A percentile compares a stretch with the other conserved stretches of the same genome.
These are phyloP conservation scores for Carcinoscorpius rotundicauda DNA, from an alignment of 1,140 invertebrate species.

Conservation along the genomic window DNA sequence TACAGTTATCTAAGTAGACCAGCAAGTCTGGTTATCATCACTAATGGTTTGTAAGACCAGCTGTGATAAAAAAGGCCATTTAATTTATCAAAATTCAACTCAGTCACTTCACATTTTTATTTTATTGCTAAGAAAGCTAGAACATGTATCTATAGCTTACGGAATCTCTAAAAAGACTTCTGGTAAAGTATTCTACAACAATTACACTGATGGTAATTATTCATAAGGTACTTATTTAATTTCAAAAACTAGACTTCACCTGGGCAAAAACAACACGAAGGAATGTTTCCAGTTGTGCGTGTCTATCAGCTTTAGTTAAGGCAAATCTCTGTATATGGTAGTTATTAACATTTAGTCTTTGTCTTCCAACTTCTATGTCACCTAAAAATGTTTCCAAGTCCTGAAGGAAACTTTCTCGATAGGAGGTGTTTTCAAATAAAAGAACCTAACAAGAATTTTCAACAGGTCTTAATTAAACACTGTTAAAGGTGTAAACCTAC, in stretches of 20 bases:
- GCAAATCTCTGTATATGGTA: not conserved
- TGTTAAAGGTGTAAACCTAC: not conserved
- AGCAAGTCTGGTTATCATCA: no score
- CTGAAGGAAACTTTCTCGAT: not conserved
- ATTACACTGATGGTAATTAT: no score
- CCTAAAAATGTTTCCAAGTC: not conserved
- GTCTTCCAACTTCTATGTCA: not conserved
- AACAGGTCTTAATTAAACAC: not conserved
- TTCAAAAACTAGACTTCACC: not conserved
- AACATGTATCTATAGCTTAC: no score
- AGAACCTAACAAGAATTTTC: conserved; percentile 1
- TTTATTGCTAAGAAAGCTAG: no score
- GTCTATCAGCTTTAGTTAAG: not conserved
- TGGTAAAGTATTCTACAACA: no score
- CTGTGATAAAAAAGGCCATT: no score
- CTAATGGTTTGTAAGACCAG: no score
- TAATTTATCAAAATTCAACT: no score
- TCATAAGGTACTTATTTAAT: no score
- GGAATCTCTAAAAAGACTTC: no score
- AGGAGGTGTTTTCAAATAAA: not conserved
- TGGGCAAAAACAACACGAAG: not conserved
- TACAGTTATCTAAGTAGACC: no score
- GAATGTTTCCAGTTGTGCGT: not conserved
- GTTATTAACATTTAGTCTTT: not conserved
- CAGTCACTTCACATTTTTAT: no score